phyloP scores from a whole-genome alignment of 2,888 invertebrate genomes.

The Caenorhabditis zanzibari region DNA sequence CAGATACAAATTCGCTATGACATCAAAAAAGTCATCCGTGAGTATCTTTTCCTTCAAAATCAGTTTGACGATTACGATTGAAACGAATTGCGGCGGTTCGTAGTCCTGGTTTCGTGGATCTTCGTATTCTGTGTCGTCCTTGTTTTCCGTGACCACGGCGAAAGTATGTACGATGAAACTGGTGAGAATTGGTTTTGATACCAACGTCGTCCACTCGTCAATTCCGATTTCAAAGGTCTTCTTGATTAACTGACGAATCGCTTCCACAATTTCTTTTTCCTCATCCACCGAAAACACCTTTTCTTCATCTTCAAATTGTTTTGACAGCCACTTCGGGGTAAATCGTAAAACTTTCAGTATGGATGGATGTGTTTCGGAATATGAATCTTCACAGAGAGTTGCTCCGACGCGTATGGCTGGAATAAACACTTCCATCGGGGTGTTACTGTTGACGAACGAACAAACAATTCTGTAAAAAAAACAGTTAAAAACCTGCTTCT shows the following conservation, averaged over 20 bases:
- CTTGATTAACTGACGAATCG: constrained; percentile 40
- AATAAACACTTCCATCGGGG: constrained; percentile 36
- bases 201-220: constrained; percentile 23
- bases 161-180: background rate
- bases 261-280: constrained; percentile 31
- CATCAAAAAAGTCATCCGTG: constrained; percentile 10
- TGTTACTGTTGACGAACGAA: constrained; percentile 52
- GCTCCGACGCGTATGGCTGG: constrained; percentile 32
- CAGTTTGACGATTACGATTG: constrained; percentile 39
- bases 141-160: background rate
- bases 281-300: constrained; percentile 15
- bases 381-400: constrained; percentile 52
- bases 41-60: constrained; percentile 34
- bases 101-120: constrained; percentile 53
- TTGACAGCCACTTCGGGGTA: constrained; percentile 57
- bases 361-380: constrained; percentile 34
- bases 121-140: constrained; percentile 28
- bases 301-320: constrained; percentile 27
- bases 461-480: constrained; percentile 29
- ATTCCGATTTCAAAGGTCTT: constrained; percentile 14
- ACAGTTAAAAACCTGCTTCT: background rate
- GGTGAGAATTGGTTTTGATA: constrained; percentile 1
- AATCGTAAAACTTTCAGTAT: constrained; percentile 44
- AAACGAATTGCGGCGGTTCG: constrained; percentile 21
- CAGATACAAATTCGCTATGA: background rate